Evolutionary conservation across 2,797 vertebrate genomes (phyloP), one percentile per base, ranked within the genome.

Genomic region (Chloroceryle inda): DNA sequence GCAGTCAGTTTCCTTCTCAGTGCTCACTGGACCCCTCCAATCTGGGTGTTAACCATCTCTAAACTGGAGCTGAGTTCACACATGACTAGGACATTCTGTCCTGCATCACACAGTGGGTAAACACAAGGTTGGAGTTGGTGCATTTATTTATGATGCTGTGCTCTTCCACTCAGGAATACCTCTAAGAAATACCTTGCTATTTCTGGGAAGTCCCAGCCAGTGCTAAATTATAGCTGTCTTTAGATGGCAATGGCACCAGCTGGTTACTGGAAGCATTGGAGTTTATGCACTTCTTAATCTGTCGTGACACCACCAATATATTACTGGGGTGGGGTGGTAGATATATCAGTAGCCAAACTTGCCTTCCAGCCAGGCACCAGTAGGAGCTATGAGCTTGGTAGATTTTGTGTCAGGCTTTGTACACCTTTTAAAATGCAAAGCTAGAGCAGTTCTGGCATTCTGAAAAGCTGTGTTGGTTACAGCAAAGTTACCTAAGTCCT

Each of bases 311-410:
- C 45, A 55, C 27, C 62, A 42, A 55, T 84, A 13, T 37, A 66
- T 88, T 84, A 75, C 52, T 56, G 24, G 62, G n/a, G 71, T 23
- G 53, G 47, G 44, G 27, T 47, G 55, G 40, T 44, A 37, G 64
- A 92, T 84, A 66, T 35, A 88, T 93, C 66, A 58, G 44, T 73
- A 94, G 69, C 71, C 45, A 88, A 88, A 89, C 45, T 59, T 91
- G 38, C 27, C 13, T 85, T 53, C 0, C 6, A 90, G 80, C 50
- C 38, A 71, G 69, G 42, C 31, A 85, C 18, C 42, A 64, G 8
- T 8, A 11, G 4, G 40, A 92, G 35, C n/a, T 68, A 31, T 1
- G 3, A 76, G 76, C 53, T 69, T 78, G 58, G 69, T 35, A 88
- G 85, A 59, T 83, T 83, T 88, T 64, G 9, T 63, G 44, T 87